phyloP scores from a whole-genome alignment of 2,888 invertebrate genomes.

The Tetrapedia diversipes region DNA sequence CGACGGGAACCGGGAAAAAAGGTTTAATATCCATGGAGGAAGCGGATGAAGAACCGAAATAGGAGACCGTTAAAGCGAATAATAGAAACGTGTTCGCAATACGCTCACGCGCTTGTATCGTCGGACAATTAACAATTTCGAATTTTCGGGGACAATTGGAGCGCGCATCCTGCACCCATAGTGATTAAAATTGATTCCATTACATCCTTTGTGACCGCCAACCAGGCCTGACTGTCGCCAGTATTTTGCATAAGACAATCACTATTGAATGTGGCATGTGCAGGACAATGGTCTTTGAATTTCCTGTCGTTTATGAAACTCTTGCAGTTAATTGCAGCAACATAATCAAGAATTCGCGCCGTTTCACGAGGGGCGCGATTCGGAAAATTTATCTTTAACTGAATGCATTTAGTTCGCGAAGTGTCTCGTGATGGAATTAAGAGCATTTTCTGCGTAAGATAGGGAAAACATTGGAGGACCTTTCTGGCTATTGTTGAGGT shows the following conservation, averaged over 20 bases:
- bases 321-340: neutral
- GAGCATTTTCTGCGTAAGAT: no score
- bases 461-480: no score
- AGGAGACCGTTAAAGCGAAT: constrained; percentile 11
- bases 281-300: neutral
- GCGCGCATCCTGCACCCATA: neutral
- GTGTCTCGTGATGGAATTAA: no score
- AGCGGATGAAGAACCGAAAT: neutral
- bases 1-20: no score
- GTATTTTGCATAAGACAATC: constrained; percentile 19
- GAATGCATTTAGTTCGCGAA: no score
- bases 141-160: constrained; percentile 24
- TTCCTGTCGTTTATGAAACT: neutral
- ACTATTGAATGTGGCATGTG: neutral
- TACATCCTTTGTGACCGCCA: constrained; percentile 2
- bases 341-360: no score
- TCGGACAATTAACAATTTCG: constrained; percentile 23
- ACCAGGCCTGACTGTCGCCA: neutral
- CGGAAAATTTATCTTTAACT: no score
- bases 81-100: constrained; percentile 3
- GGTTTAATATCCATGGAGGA: no score
- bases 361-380: no score
- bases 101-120: neutral
- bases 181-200: constrained; percentile 34
- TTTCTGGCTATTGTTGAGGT: no score